These are phyloP conservation scores for Stenolophus ochropezus DNA, from an alignment of 2,888 invertebrate genomes.

Conservation along the genomic window DNA sequence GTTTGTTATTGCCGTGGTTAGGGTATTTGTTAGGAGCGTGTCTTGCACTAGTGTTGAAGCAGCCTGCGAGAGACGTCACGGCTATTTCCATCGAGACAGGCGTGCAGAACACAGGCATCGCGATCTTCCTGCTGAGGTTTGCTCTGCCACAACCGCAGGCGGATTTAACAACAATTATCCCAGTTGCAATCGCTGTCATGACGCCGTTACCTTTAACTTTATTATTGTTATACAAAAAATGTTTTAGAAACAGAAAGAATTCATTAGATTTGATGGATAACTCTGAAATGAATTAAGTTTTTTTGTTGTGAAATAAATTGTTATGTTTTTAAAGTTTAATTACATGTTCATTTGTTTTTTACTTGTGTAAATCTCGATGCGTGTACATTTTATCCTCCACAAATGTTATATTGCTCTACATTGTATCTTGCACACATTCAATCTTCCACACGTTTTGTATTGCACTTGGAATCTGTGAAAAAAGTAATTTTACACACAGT, in stretches of 20 bases:
- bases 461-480: too few relatives aligned
- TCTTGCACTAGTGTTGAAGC: constrained; percentile 78
- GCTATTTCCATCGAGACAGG: constrained; percentile 96
- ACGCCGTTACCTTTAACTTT: constrained; percentile 87
- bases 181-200: constrained; percentile 94
- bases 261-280: not conserved
- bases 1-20: constrained; percentile 87
- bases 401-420: too few relatives aligned
- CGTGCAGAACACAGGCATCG: constrained; percentile 94
- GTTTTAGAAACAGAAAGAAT: not conserved
- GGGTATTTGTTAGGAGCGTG: constrained; percentile 85
- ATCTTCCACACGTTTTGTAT: too few relatives aligned
- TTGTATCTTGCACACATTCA: too few relatives aligned
- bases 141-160: constrained; percentile 89
- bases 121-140: constrained; percentile 88
- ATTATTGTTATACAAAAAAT: constrained; percentile 13
- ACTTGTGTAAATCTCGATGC: constrained; percentile 38
- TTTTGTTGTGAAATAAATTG: not conserved
- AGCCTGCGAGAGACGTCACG: constrained; percentile 81
- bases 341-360: not conserved
- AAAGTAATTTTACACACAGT: too few relatives aligned
- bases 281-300: not conserved
- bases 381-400: too few relatives aligned
- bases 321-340: not conserved
- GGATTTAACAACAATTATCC: constrained; percentile 93